Base-by-base conservation (phyloP, 2,888 invertebrate genomes). In the Drosophila kokeensis region DNA sequence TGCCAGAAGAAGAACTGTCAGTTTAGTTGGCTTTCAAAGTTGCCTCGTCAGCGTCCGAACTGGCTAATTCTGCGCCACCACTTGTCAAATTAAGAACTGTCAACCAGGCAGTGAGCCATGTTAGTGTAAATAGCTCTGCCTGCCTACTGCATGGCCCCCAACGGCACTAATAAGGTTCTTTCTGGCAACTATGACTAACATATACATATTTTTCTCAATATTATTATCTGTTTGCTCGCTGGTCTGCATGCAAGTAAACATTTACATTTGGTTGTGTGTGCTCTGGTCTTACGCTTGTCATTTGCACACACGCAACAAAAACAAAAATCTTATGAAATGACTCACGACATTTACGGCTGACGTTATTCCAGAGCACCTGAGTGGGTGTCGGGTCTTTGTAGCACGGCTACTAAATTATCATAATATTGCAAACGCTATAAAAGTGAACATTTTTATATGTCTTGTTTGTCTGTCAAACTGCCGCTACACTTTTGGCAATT, bases 81-180 rank as follows among this genome's bases (percentile, higher is more conserved):
- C 69, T 52, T 73, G 83, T 83, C 86, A 88, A 73, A 85, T 85
- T 89, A 83, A 83, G 72, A 85, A 59, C 90, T 85, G 90, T 85
- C 90, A 89, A 61, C 54, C 57, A 18, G 57, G 52, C 62, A 76
- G 53, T 60, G 63, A 69, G 74, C 70, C 76, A 55, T 45, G 30
- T 45, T 68, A 29, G 69, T 54, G 62, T 24, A 66, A 67, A 54
- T 38, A 21, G 13, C 42, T 57, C 40, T 50, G 36, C 7, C 27
- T 13, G n/a, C 27, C 49, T 15, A 49, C 59, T 49, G 67, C 58
- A 55, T 32, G 54, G 49, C 29, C 7, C 42, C 40, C 54, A 42
- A 15, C 21, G 15, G 15, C 67, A 66, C 32, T 54, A 30, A 53
- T 69, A 54, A 30, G 61, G 42, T 76, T 54, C 54, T 21, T 27